These are phyloP conservation scores for Hippocampus comes DNA, from an alignment of 2,113 vertebrate genomes.

Conservation along the genomic window DNA sequence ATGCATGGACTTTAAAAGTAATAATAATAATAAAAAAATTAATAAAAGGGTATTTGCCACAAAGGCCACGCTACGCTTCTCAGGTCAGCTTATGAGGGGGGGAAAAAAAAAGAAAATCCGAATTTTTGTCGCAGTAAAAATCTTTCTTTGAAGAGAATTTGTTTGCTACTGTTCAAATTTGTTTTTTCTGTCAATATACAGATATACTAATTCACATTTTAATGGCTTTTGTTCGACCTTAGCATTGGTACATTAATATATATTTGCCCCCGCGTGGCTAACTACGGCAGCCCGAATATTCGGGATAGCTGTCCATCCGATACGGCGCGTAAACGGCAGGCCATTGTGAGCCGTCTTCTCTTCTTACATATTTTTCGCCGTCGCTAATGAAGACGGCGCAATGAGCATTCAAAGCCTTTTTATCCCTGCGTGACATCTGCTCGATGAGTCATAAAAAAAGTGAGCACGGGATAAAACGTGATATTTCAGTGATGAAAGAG, in stretches of 20 bases:
- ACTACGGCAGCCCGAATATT: neutral
- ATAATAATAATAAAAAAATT: neutral
- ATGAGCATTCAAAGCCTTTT: conserved; percentile 11
- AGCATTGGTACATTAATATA: neutral
- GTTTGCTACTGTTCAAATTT: too few species aligned
- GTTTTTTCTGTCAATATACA: too few species aligned
- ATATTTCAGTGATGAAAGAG: conserved; percentile 27
- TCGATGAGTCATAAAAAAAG: conserved; percentile 12
- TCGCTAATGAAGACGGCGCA: neutral
- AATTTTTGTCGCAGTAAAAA: too few species aligned
- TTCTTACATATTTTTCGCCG: neutral
- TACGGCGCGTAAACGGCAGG: neutral
- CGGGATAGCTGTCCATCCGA: neutral
- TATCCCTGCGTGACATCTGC: conserved; percentile 31
- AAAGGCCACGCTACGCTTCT: conserved; percentile 37
- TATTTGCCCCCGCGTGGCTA: neutral
- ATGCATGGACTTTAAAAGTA: conserved; percentile 22
- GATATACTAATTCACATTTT: too few species aligned
- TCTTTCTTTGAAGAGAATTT: too few species aligned
- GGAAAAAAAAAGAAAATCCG: too few species aligned
- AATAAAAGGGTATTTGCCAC: conserved; percentile 64
- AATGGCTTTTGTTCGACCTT: neutral
- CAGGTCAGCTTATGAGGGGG: neutral
- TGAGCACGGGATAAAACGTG: conserved; percentile 9
- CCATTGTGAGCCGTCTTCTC: neutral